Base-by-base conservation (phyloP, 2,797 vertebrate genomes). In the Anguilla pacifica region DNA sequence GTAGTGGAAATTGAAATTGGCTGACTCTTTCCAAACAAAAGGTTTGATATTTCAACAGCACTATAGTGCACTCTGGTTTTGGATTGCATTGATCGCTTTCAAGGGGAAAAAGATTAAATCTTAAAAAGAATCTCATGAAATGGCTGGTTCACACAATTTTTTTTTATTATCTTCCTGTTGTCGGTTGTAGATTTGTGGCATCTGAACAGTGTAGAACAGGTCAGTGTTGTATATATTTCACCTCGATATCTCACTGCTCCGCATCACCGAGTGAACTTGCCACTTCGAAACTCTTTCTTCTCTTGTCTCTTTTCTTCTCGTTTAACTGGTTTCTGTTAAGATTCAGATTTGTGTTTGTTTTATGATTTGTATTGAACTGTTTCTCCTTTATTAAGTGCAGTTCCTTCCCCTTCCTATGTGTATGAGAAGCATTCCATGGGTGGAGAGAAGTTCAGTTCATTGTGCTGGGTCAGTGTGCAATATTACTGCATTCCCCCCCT, bases 381-480 rank as follows among this genome's bases (percentile, higher is more conserved):
- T 59, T 88, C 5, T 88, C 72, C 49, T 49, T 51, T 93, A 82
- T 19, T 39, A 64, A 55, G 85, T 89, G 59, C 11, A n/a, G 79
- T 59, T 79, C 39, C 70, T 85, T 46, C 10, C 28, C 10, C 31
- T 25, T 43, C 77, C 22, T 19, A 74, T 84, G 22, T 53, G 39
- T 46, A 79, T 57, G 17, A 84, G 92, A 92, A 89, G 87, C 89
- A 91, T 93, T 92, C 86, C 90, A 88, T 85, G 87, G 93, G 88
- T 88, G 89, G 91, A 91, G 90, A 46, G 83, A 81, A 61, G 9
- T 51, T 79, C 31, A 28, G 28, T 72, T 39, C 85, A 70, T 6
- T 85, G 19, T 82, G 57, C 74, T 86, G 72, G 74, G 74, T 88
- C 86, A 39, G n/a, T 59, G 85, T 86, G 88, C 88, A 84, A 86